Evolutionary conservation across 2,797 vertebrate species (phyloP).

Genomic region (Lerista edwardsae): DNA sequence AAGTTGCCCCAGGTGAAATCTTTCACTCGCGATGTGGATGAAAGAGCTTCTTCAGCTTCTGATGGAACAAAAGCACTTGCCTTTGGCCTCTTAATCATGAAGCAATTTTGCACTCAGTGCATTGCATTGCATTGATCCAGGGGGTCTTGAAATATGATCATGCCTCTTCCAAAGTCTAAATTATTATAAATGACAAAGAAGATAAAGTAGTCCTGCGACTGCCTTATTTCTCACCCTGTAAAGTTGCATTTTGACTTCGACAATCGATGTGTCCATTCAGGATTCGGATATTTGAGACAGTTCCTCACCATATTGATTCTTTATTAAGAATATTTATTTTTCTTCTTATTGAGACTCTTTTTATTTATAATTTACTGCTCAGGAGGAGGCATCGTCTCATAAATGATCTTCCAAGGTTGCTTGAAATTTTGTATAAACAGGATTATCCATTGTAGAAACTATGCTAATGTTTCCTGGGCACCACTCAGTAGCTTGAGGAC

Average conservation of each 20-base stretch:
- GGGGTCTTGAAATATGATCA: conserved; percentile 63
- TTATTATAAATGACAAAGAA: conserved; percentile 58
- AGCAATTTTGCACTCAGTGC: conserved; percentile 56
- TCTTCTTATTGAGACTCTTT: conserved; percentile 13
- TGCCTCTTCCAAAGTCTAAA: conserved; percentile 62
- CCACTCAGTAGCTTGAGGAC: conserved; percentile 43
- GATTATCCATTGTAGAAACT: conserved; percentile 3
- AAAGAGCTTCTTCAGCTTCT: conserved; percentile 41
- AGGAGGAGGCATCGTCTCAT: background rate
- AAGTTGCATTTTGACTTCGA: conserved; percentile 39
- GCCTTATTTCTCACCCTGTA: conserved; percentile 34
- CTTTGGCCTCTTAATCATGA: conserved; percentile 63
- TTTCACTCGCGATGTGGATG: conserved; percentile 42
- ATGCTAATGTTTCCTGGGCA: conserved; percentile 18
- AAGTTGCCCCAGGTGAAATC: background rate
- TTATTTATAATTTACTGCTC: conserved; percentile 11
- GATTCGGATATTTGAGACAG: background rate
- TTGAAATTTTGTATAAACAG: conserved; percentile 23
- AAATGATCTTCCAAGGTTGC: conserved; percentile 27
- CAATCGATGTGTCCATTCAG: conserved; percentile 46
- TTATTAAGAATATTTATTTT: conserved; percentile 27
- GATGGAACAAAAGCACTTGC: conserved; percentile 51
- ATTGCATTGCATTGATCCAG: conserved; percentile 67
- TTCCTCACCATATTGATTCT: conserved; percentile 16
- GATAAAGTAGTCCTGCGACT: conserved; percentile 16